Percentiles rank a stretch among this genome's conserved stretches.
Conservation (phyloP, 1,140 invertebrate species). For the Planococcus citri region DNA sequence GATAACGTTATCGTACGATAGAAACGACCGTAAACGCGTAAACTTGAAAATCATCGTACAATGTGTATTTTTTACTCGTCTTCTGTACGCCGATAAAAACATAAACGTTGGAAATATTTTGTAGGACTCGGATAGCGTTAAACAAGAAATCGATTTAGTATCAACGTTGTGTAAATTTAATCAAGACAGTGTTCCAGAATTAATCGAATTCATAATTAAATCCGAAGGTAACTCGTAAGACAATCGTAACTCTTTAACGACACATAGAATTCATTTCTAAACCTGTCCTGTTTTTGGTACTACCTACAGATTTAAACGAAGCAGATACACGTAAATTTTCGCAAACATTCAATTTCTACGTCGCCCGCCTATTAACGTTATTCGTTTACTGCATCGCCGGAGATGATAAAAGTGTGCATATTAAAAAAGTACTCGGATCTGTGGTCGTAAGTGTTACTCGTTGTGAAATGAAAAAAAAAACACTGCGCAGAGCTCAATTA, state of each 20-base stretch:
- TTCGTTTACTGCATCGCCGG: constrained; percentile 1
- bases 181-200: constrained; percentile 14
- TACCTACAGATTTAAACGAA: neutral
- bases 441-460: neutral
- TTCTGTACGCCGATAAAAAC: too few relatives aligned
- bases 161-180: constrained; percentile 13
- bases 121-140: neutral
- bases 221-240: neutral
- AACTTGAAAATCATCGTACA: too few relatives aligned
- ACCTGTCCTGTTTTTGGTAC: neutral
- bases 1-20: neutral
- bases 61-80: too few relatives aligned
- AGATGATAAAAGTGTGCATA: constrained; percentile 12
- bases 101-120: too few relatives aligned
- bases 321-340: neutral
- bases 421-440: neutral
- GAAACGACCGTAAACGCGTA: too few relatives aligned
- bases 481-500: too few relatives aligned
- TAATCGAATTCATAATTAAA: neutral
- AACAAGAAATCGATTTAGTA: constrained; percentile 13
- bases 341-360: constrained; percentile 10
- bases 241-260: too few relatives aligned
- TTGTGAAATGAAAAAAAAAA: too few relatives aligned
- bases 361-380: neutral
- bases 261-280: too few relatives aligned